These are phyloP conservation scores for Limnephilus auricula DNA, from an alignment of 2,888 invertebrate genomes.

Conservation along the genomic window DNA sequence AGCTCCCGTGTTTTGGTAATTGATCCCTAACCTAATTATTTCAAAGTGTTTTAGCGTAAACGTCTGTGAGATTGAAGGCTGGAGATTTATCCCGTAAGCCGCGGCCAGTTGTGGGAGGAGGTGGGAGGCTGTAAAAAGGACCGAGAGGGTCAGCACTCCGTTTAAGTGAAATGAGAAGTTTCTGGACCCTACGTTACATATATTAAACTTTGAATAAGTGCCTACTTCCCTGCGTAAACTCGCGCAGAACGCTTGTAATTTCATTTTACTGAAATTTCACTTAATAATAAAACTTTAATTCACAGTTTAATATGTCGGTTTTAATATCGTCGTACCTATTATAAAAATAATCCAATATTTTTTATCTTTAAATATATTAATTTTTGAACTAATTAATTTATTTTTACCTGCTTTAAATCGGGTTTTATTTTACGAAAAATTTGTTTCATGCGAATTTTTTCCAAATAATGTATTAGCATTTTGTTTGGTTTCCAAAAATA, in stretches of 20 bases:
- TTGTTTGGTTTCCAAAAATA: background rate
- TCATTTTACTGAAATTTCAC: conserved; percentile 43
- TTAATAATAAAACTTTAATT: conserved; percentile 5
- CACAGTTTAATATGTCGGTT: background rate
- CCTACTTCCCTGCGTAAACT: background rate
- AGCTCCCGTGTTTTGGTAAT: conserved; percentile 37
- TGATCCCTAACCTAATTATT: conserved; percentile 47
- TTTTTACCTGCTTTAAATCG: background rate
- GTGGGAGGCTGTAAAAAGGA: conserved; percentile 55
- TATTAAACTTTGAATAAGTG: background rate
- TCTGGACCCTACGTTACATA: background rate
- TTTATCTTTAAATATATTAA: background rate
- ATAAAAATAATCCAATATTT: background rate
- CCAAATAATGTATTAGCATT: background rate
- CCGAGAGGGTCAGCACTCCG: conserved; percentile 58
- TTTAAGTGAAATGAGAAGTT: conserved; percentile 53
- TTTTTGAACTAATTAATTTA: background rate
- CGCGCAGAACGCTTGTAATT: conserved; percentile 29
- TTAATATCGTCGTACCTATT: no score
- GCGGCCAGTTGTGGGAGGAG: background rate
- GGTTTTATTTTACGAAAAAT: background rate
- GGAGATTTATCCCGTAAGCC: conserved; percentile 57
- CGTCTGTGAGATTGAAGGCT: conserved; percentile 58
- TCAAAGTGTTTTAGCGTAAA: conserved; percentile 54
- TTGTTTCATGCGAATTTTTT: background rate